Percentiles rank a stretch among this genome's conserved stretches.
Conservation (phyloP, 2,888 invertebrate genomes). For the Ectemnius cavifrons region DNA sequence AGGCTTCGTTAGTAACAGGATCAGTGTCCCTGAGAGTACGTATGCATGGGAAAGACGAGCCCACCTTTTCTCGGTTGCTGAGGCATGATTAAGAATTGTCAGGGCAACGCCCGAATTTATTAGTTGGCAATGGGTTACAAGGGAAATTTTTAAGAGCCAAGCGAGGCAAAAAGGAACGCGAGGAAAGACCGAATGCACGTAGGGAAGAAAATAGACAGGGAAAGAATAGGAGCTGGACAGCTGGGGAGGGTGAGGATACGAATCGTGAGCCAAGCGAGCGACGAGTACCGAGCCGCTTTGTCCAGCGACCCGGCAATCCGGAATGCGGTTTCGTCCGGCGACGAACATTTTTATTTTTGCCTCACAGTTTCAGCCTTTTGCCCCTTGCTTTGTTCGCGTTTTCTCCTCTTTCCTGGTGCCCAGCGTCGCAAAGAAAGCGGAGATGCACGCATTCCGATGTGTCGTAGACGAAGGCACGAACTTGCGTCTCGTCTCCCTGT, state of each 20-base stretch:
- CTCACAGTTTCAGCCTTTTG: slow-evolving; percentile 53
- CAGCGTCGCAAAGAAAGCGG: slow-evolving; percentile 58
- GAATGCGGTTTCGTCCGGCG: slow-evolving; percentile 66
- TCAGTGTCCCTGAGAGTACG: slow-evolving; percentile 1
- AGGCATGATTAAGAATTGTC: too few species aligned
- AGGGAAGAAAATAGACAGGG: slow-evolving; percentile 22
- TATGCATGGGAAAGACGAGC: background rate
- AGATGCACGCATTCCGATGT: slow-evolving; percentile 67
- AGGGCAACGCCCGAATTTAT: too few species aligned
- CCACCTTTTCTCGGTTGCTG: too few species aligned
- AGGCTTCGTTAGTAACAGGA: slow-evolving; percentile 17
- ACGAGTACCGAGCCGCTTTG: slow-evolving; percentile 54
- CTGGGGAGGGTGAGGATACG: slow-evolving; percentile 40
- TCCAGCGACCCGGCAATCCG: slow-evolving; percentile 63
- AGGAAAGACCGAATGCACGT: slow-evolving; percentile 17
- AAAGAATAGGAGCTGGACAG: slow-evolving; percentile 32
- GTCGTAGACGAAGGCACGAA: slow-evolving; percentile 46
- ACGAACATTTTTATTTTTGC: slow-evolving; percentile 64
- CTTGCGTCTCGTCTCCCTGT: slow-evolving; percentile 25
- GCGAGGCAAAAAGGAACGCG: slow-evolving; percentile 10
- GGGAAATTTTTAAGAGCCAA: background rate
- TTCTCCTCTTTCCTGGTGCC: slow-evolving; percentile 55
- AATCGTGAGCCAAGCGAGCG: slow-evolving; percentile 49
- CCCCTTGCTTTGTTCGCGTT: slow-evolving; percentile 58
- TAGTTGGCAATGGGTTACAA: too few species aligned